phyloP scores from a whole-genome alignment of 2,113 vertebrate genomes.

The Brienomyrus longianalis region DNA sequence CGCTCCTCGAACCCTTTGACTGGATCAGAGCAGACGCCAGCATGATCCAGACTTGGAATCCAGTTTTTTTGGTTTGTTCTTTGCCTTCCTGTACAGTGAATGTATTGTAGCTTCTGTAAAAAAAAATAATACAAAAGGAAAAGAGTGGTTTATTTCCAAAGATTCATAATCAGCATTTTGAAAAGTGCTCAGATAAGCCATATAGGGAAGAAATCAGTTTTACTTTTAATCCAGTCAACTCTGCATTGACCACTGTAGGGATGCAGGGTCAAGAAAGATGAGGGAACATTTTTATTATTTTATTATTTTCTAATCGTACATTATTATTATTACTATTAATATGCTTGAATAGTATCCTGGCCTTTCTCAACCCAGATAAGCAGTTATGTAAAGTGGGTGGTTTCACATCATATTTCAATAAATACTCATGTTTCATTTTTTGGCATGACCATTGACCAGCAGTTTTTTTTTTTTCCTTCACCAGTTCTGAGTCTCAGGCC shows the following conservation, averaged over 20 bases:
- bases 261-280: neutral
- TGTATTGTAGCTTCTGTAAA: neutral
- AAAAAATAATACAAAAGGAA: neutral
- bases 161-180: neutral
- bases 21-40: neutral
- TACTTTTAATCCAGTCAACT: neutral
- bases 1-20: neutral
- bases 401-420: neutral
- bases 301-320: neutral
- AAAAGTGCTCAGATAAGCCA: constrained; percentile 7
- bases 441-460: neutral
- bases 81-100: neutral
- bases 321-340: neutral
- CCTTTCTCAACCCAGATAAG: neutral
- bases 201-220: neutral
- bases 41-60: neutral
- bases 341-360: neutral
- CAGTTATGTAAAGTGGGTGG: neutral
- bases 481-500: neutral
- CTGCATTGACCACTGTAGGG: neutral
- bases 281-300: neutral
- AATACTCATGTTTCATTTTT: neutral
- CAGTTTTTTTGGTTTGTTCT: neutral
- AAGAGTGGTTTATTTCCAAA: constrained; percentile 1
- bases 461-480: neutral